A percentile compares a stretch with the other conserved stretches of the same genome.
Conservation (phyloP, 2,113 vertebrate species). For the Lepidothrix coronata region DNA sequence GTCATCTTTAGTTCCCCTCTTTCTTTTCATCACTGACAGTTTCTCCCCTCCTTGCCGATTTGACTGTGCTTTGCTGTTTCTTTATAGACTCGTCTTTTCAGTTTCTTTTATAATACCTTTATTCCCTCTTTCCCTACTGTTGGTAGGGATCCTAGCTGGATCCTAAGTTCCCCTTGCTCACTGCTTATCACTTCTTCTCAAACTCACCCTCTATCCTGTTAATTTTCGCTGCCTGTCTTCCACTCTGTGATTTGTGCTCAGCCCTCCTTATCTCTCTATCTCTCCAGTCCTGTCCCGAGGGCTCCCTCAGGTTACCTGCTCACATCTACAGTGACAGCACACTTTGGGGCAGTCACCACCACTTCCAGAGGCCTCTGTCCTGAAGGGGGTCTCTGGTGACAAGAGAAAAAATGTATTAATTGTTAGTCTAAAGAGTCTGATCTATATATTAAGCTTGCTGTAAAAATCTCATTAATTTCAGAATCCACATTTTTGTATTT, state of each 20-base stretch:
- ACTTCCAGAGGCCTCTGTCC: neutral
- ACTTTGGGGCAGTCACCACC: neutral
- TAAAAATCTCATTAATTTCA: neutral
- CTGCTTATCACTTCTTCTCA: neutral
- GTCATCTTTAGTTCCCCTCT: neutral
- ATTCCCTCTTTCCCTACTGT: neutral
- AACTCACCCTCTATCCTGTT: rapidly evolving
- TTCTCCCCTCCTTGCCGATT: neutral
- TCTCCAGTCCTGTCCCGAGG: neutral
- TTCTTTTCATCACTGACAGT: neutral
- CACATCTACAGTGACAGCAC: neutral
- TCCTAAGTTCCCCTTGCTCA: neutral
- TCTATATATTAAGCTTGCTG: neutral
- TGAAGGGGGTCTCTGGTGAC: neutral
- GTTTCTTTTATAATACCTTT: neutral
- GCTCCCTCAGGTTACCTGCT: neutral
- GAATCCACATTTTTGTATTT: neutral
- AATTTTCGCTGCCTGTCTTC: neutral
- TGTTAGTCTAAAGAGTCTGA: neutral
- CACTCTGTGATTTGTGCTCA: rapidly evolving
- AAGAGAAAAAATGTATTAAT: neutral
- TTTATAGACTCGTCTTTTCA: neutral
- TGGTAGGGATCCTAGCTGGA: neutral
- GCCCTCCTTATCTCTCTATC: neutral
- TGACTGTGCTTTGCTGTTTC: neutral